Percentiles rank a stretch among this genome's conserved stretches.
Conservation (phyloP, 2,797 vertebrate species). For the Etheostoma nigrum region DNA sequence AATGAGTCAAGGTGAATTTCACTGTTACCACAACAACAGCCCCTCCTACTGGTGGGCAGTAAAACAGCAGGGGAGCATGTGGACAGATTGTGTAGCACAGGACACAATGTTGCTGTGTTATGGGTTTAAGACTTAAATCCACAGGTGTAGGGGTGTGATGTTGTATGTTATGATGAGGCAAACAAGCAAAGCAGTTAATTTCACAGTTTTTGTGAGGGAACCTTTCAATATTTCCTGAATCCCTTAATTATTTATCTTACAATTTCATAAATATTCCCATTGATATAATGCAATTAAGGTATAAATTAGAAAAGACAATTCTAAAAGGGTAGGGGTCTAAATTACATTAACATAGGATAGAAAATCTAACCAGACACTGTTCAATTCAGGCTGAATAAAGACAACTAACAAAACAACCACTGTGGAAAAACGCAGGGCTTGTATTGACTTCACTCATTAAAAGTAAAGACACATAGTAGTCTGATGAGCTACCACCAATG, state of each 20-base stretch:
- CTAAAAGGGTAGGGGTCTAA: neutral
- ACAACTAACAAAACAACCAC: slow-evolving; percentile 1
- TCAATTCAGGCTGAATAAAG: neutral
- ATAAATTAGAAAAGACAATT: slow-evolving; percentile 1
- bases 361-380: neutral
- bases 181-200: neutral
- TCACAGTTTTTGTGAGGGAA: slow-evolving; percentile 1
- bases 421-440: neutral
- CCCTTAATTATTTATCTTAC: neutral
- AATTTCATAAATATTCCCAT: neutral
- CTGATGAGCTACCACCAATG: slow-evolving; percentile 1
- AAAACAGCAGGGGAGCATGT: slow-evolving; percentile 38
- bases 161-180: neutral
- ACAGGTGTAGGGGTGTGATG: neutral
- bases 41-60: slow-evolving; percentile 73
- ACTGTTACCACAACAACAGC: slow-evolving; percentile 69
- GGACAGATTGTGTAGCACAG: neutral
- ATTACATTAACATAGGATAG: neutral
- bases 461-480: slow-evolving; percentile 6
- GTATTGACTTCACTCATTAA: slow-evolving; percentile 13
- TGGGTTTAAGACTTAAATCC: neutral
- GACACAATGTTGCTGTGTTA: neutral
- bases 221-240: neutral
- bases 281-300: neutral
- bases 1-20: slow-evolving; percentile 20